Evolutionary conservation across 2,797 vertebrate genomes (phyloP).

Genomic region (Hafferia zeledoni): DNA sequence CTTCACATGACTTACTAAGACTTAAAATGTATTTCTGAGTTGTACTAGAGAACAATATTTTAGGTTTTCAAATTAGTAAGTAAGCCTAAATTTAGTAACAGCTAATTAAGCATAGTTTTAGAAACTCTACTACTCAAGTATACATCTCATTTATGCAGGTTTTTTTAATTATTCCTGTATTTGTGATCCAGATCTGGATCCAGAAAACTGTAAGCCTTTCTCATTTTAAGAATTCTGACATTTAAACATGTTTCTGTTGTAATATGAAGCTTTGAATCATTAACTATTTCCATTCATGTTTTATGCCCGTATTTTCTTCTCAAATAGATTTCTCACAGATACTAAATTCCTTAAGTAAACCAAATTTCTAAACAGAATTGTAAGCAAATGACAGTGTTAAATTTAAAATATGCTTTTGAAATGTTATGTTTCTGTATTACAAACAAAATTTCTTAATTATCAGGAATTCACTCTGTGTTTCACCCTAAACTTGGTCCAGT

Average conservation of each 20-base stretch:
- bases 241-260: constrained; percentile 5
- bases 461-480: not conserved
- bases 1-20: not conserved
- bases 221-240: not conserved
- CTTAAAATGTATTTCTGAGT: not conserved
- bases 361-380: constrained; percentile 36
- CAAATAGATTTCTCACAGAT: constrained; percentile 7
- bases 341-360: not conserved
- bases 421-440: not conserved
- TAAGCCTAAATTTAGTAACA: constrained; percentile 4
- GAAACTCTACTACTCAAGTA: not conserved
- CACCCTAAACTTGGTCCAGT: not conserved
- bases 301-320: not conserved
- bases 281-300: constrained; percentile 8
- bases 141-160: not conserved
- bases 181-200: not conserved
- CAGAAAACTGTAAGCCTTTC: not conserved
- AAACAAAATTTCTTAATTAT: not conserved
- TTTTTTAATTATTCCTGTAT: not conserved
- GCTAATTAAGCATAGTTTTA: constrained; percentile 20
- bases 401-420: not conserved
- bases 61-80: constrained; percentile 4
- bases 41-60: not conserved
- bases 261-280: not conserved
- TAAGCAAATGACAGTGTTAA: not conserved